Evolutionary conservation across 2,113 vertebrate genomes (phyloP).

Genomic region (Nicator chloris): DNA sequence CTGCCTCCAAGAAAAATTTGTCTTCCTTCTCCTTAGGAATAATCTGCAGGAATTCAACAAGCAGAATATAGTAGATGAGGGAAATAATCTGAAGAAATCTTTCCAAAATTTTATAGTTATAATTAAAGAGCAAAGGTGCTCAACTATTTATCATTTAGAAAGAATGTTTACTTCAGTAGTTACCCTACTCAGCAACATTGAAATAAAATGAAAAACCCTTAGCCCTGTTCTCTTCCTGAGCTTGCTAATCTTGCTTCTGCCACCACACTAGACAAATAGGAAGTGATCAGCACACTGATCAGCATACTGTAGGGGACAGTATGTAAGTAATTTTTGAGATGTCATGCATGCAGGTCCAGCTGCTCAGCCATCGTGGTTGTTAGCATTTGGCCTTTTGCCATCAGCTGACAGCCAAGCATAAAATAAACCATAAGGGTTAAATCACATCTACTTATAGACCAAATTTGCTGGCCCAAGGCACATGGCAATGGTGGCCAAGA

Average conservation of each 20-base stretch:
- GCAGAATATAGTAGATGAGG: neutral
- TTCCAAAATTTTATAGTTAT: neutral
- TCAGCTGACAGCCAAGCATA: neutral
- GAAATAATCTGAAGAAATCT: neutral
- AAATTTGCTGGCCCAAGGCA: neutral
- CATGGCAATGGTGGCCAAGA: neutral
- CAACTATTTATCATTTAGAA: neutral
- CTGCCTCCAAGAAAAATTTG: neutral
- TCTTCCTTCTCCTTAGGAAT: neutral
- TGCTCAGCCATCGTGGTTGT: neutral
- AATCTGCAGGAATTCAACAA: neutral
- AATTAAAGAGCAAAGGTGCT: neutral
- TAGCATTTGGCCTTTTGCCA: conserved; percentile 21
- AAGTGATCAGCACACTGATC: neutral
- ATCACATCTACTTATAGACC: neutral
- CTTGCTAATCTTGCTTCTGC: neutral
- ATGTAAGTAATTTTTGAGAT: neutral
- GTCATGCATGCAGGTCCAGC: neutral
- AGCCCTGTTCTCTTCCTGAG: neutral
- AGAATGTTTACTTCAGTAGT: neutral
- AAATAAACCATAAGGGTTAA: conserved; percentile 41
- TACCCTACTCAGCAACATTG: neutral
- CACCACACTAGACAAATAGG: neutral
- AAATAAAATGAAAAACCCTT: neutral
- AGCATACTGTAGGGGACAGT: neutral